These are phyloP conservation scores for Onychostruthus taczanowskii DNA, from an alignment of 2,113 vertebrate species.

Conservation along the genomic window DNA sequence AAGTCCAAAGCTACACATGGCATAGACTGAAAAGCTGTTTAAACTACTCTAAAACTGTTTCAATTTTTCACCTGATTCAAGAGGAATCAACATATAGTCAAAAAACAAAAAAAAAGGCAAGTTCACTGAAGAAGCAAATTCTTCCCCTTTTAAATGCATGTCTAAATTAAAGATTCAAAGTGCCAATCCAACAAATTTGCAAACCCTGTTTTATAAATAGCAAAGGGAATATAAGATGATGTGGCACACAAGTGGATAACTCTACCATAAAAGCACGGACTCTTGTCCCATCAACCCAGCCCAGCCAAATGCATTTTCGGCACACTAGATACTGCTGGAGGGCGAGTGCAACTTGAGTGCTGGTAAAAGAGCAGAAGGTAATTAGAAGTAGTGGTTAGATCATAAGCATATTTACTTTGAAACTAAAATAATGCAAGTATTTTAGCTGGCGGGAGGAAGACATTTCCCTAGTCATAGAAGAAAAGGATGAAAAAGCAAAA, in stretches of 20 bases:
- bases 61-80: background rate
- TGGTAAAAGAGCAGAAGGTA: slow-evolving; percentile 8
- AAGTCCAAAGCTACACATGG: background rate
- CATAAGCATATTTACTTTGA: background rate
- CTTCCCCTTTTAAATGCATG: background rate
- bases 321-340: background rate
- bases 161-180: background rate
- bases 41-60: background rate
- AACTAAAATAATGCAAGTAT: slow-evolving; percentile 6
- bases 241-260: background rate
- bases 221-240: background rate
- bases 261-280: background rate
- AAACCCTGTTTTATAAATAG: background rate
- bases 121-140: background rate
- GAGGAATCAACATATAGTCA: background rate
- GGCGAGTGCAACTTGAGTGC: background rate
- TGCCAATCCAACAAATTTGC: background rate
- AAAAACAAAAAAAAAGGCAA: background rate
- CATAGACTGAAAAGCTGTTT: background rate
- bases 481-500: background rate
- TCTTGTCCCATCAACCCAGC: background rate
- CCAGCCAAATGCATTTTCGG: background rate
- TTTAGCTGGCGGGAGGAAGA: background rate
- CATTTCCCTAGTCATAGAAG: background rate
- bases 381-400: background rate